phyloP scores from a whole-genome alignment of 2,113 vertebrate species.

The Charadrius vociferus region DNA sequence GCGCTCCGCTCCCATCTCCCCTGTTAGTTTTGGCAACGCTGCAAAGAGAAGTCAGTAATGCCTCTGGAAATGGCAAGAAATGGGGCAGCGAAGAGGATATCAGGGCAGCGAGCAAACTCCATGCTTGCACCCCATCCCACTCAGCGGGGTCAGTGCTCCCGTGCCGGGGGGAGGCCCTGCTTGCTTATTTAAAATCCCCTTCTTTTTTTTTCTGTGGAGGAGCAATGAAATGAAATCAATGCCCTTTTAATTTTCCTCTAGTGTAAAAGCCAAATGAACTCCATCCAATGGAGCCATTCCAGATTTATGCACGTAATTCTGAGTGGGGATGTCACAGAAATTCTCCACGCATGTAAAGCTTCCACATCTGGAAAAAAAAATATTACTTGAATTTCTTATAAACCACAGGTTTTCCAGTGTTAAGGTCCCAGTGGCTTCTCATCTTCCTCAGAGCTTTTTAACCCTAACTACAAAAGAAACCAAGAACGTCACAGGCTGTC shows the following conservation, averaged over 20 bases:
- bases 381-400: not conserved
- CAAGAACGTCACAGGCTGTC: not conserved
- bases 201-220: not conserved
- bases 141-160: not conserved
- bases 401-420: conserved; percentile 7
- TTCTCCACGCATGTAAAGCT: not conserved
- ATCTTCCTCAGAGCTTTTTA: conserved; percentile 11
- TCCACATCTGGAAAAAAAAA: not conserved
- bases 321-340: not conserved
- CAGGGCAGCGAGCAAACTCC: not conserved
- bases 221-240: not conserved
- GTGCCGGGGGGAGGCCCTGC: accelerated
- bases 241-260: not conserved
- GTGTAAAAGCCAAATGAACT: not conserved
- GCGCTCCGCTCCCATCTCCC: not conserved
- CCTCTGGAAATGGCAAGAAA: not conserved
- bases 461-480: not conserved
- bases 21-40: not conserved
- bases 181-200: not conserved
- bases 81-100: not conserved
- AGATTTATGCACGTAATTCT: not conserved
- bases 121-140: accelerated
- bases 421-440: conserved; percentile 2
- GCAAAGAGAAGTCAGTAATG: not conserved
- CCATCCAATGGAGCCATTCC: not conserved